A percentile compares a stretch with the other conserved stretches of the same genome.
These are phyloP conservation scores for Prosapia bicincta DNA, from an alignment of 2,888 invertebrate species.

Conservation along the genomic window DNA sequence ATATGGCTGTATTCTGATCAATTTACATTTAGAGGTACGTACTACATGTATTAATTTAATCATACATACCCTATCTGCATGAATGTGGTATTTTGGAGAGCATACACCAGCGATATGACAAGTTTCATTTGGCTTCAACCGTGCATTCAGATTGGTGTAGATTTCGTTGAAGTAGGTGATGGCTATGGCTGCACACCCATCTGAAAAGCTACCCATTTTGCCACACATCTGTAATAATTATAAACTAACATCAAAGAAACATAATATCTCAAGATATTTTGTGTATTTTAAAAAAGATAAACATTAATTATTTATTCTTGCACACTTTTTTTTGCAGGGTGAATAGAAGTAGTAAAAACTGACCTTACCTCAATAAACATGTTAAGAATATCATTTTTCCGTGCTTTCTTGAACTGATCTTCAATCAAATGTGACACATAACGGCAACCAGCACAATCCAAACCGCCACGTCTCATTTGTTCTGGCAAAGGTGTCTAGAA, in stretches of 20 bases:
- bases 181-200: slow-evolving; percentile 72
- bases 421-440: neutral
- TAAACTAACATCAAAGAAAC: too few species aligned
- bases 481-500: neutral
- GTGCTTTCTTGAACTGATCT: neutral
- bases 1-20: too few species aligned
- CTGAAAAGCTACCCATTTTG: slow-evolving; percentile 66
- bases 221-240: slow-evolving; percentile 64
- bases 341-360: too few species aligned
- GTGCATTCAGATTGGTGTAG: slow-evolving; percentile 56
- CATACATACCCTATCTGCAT: slow-evolving; percentile 4
- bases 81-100: slow-evolving; percentile 35
- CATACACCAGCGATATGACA: slow-evolving; percentile 80
- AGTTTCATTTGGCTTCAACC: slow-evolving; percentile 61
- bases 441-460: neutral
- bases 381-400: neutral
- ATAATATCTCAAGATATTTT: too few species aligned
- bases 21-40: too few species aligned
- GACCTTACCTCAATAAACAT: neutral
- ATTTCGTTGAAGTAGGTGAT: slow-evolving; percentile 71
- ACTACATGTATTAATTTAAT: too few species aligned
- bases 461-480: neutral
- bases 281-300: too few species aligned
- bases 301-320: too few species aligned
- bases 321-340: neutral